phyloP scores from a whole-genome alignment of 92 coral and sea anemone species.

The Porites rus region DNA sequence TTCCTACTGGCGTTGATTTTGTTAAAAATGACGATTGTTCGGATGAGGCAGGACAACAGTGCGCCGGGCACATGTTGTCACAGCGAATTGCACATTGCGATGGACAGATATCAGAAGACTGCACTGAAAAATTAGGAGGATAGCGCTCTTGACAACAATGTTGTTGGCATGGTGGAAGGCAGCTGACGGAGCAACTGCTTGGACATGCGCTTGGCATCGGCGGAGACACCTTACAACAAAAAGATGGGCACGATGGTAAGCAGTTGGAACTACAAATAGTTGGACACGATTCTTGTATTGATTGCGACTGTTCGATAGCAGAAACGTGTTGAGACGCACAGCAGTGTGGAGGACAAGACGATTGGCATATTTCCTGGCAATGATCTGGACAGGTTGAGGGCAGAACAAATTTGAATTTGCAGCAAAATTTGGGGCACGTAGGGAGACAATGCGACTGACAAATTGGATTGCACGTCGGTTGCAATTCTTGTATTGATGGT shows the following conservation, averaged over 20 bases:
- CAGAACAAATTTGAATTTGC: constrained; percentile 10
- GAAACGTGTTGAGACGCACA: constrained; percentile 9
- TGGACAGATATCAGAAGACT: constrained; percentile 1
- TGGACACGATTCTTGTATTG: constrained; percentile 26
- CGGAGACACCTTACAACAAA: constrained; percentile 27
- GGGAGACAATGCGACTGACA: constrained; percentile 62
- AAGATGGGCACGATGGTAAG: constrained; percentile 36
- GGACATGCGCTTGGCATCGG: constrained; percentile 27
- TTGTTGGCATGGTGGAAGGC: constrained; percentile 31
- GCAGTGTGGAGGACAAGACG: constrained; percentile 60
- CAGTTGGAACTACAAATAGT: constrained; percentile 28
- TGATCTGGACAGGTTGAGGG: constrained; percentile 55
- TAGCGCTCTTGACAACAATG: constrained; percentile 13
- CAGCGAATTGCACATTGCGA: constrained; percentile 18
- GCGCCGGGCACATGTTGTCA: constrained; percentile 16
- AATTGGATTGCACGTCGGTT: constrained; percentile 20
- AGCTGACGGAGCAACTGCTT: neutral
- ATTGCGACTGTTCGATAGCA: neutral
- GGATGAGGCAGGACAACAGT: constrained; percentile 6
- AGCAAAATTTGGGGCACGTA: constrained; percentile 68
- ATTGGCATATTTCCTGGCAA: constrained; percentile 37
- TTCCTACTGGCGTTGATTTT: neutral
- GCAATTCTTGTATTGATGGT: constrained; percentile 2
- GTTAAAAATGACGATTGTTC: neutral
- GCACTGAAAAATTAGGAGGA: neutral